Evolutionary conservation across 2,888 invertebrate genomes (phyloP), one percentile per base, ranked within the genome.

Genomic region (Stenolophus ochropezus): DNA sequence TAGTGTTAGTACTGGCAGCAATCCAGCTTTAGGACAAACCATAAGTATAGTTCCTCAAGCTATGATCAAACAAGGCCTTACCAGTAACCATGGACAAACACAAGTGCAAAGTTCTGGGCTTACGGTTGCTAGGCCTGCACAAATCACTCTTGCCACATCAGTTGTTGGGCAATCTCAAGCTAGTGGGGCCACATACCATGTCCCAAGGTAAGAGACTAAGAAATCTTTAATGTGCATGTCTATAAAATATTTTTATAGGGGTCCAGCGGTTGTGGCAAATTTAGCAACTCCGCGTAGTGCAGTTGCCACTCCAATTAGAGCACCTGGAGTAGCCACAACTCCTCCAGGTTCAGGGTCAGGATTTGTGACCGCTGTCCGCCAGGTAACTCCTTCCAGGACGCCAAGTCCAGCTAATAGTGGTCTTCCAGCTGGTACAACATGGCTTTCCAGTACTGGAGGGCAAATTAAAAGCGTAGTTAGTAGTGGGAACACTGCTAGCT

Each of bases 201-300:
- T 90, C 4, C 90, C 90, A 4, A 86, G 79, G 79, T 79, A n/a
- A n/a, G 14, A 56, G 11, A 20, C 56, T 53, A 6, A 20, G 18
- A 20, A 11, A 20, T 56, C 49, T 4, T 49, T 49, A 4, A 5
- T n/a, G 3, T 53, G 11, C 20, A 11, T 20, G 90, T 90, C 82
- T 90, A 91, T 83, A 91, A 90, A 42, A 90, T 90, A 14, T 61
- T 47, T 47, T 47, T 47, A 27, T 20, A 79, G 92, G 82, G 95
- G 95, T 0, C 92, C 94, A 14, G 94, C 94, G 0, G 94, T 94
- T 8, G 95, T 94, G 1, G 95, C 95, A 0, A 94, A 94, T 83
- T 91, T 95, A 18, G 93, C 94, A 8, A 93, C 94, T 4, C 93
- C 94, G 0, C 91, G 94, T 79, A 91, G 91, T 42, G 91, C 92